Base-by-base conservation (phyloP, 2,888 invertebrate genomes). In the Heliconius charithonia region DNA sequence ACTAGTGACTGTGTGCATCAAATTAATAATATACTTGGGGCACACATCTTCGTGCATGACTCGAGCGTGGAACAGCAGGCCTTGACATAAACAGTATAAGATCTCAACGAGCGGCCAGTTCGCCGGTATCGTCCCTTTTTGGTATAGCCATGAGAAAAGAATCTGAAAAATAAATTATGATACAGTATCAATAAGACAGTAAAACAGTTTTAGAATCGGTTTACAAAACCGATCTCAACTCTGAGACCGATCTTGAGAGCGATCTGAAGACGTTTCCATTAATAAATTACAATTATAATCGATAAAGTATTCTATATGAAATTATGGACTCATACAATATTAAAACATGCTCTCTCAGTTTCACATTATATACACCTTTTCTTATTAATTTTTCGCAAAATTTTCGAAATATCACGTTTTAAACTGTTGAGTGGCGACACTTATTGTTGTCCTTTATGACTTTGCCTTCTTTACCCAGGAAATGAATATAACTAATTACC, bases 1-100 rank as follows among this genome's bases (percentile, higher is more conserved):
- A 80, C 92, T 93, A 22, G 95, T 95, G 81, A 95, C 95, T 0
- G 94, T 94, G 82, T 90, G 91, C 89, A 95, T 91, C 84, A 95
- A 87, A 85, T 95, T 95, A 81, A 92, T 87, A 83, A 95, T 95
- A 88, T 96, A 96, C 62, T 91, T 86, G 2, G 96, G 95, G 75
- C 96, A 95, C 1, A 92, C 93, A 71, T 95, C 94, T 51, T 95
- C 93, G 83, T 93, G 93, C 92, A 95, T 93, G 51, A 96, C 93
- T 1, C 95, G 86, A 63, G 95, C 95, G 86, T 96, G 96, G 86
- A 95, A 92, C 84, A 96, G 85, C 81, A 95, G 87, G 0, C 95
- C 95, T 81, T 95, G 95, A 83, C 95, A 95, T 65, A 94, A 66
- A 86, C 95, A 95, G 89, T 95, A 96, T 78, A 95, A 87, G 29